phyloP scores from a whole-genome alignment of 2,888 invertebrate genomes.

The Dryocosmus kuriphilus region DNA sequence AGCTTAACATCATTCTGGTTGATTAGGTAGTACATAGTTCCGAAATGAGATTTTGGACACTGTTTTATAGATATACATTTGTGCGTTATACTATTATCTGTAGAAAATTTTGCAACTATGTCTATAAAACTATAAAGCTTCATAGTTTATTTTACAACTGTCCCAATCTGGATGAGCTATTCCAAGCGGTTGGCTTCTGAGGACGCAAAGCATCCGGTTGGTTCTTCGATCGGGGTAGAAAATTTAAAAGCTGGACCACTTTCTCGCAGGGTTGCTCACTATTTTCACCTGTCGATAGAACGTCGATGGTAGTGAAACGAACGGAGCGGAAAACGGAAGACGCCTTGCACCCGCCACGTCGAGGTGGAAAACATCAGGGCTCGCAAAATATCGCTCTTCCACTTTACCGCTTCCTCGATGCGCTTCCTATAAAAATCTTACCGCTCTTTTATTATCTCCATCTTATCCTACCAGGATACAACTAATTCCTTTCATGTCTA shows the following conservation, averaged over 20 bases:
- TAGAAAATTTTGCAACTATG: neutral
- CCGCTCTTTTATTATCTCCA: neutral
- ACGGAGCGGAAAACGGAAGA: slow-evolving; percentile 35
- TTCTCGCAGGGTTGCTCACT: slow-evolving; percentile 3
- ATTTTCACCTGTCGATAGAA: slow-evolving; percentile 12
- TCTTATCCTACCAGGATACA: slow-evolving; percentile 17
- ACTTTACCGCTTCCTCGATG: slow-evolving; percentile 27
- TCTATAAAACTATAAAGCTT: no score
- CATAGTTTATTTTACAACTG: no score
- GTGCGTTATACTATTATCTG: neutral
- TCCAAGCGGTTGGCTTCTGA: neutral
- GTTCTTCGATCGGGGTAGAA: neutral
- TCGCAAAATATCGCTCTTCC: slow-evolving; percentile 42
- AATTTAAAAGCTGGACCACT: neutral
- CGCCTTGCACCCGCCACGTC: slow-evolving; percentile 32
- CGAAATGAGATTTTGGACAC: neutral
- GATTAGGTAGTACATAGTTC: neutral
- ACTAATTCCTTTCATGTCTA: slow-evolving; percentile 23
- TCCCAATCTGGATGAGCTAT: neutral
- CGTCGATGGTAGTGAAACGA: neutral
- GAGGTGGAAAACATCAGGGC: slow-evolving; percentile 49
- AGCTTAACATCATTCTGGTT: neutral
- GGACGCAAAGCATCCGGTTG: neutral
- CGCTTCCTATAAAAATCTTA: slow-evolving; percentile 2
- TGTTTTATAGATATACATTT: neutral